Evolutionary conservation across 2,888 invertebrate species (phyloP), one percentile per base, ranked within the genome.

Genomic region (Neoscelio sp.): DNA sequence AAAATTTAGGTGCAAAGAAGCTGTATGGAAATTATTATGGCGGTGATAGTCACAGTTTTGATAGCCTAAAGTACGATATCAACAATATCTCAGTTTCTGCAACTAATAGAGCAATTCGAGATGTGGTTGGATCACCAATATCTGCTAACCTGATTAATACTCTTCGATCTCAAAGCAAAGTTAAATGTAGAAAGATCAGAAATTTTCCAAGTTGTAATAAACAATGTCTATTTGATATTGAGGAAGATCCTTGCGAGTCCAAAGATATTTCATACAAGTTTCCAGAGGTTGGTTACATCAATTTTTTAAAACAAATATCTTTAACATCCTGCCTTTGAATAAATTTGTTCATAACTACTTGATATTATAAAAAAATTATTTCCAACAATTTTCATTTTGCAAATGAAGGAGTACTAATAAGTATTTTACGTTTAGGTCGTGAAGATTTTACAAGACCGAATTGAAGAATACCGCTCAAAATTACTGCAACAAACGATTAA

Each of bases 231-330:
- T 89, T 88, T 71, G 81, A 89, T 64, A 17, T 88, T 10, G 20
- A 64, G 1, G 20, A 48, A 0, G 89, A 89, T 82, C 89, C 88
- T 8, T 89, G 89, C 54, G 89, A 89, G 60, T 85, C 84, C 10
- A 78, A 20, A 1, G 87, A 89, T 46, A 20, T 88, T 20, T 87
- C 86, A 0, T 17, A 18, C 0, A 5, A 62, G 7, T 18, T 83
- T 60, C 86, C 85, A 2, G 7, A 83, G 56, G 89, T 87, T 40
- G 54, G 71, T 65, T 28, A 33, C 1, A 23, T 12, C 15, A 46
- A 5, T 17, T n/a, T n/a, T n/a, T n/a, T n/a, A n/a, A n/a, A n/a
- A n/a, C n/a, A n/a, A n/a, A n/a, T n/a, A n/a, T n/a, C n/a, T n/a
- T n/a, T n/a, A n/a, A n/a, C n/a, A n/a, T n/a, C n/a, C 2, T 17